Evolutionary conservation across 2,888 invertebrate species (phyloP).

Genomic region (Plutella xylostella): DNA sequence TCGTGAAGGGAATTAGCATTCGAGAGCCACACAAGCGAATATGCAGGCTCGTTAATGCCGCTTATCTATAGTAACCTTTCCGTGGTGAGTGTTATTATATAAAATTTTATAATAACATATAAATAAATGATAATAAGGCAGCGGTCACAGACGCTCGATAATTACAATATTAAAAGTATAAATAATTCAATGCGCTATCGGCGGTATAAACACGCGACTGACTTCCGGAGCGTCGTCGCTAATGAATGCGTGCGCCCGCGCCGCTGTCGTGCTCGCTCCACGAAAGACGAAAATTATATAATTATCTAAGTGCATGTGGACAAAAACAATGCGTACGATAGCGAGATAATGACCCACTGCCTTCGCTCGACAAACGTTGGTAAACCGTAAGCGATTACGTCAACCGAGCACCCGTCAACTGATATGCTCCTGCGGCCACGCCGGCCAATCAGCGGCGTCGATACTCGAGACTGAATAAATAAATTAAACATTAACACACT

Average conservation of each 20-base stretch:
- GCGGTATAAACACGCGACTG: slow-evolving; percentile 58
- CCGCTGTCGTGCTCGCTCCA: slow-evolving; percentile 28
- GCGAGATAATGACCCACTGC: background rate
- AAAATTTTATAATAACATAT: slow-evolving; percentile 61
- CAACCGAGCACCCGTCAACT: too few species aligned
- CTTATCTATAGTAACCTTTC: slow-evolving; percentile 57
- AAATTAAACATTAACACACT: too few species aligned
- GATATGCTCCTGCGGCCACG: too few species aligned
- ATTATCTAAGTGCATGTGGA: slow-evolving; percentile 29
- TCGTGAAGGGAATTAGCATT: slow-evolving; percentile 40
- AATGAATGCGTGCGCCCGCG: slow-evolving; percentile 46
- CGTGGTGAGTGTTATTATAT: slow-evolving; percentile 55
- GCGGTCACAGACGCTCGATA: slow-evolving; percentile 53
- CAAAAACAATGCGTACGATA: slow-evolving; percentile 14
- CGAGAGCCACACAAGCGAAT: slow-evolving; percentile 16
- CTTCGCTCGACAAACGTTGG: too few species aligned
- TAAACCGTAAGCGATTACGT: too few species aligned
- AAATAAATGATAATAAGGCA: slow-evolving; percentile 61
- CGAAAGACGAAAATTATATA: slow-evolving; percentile 45
- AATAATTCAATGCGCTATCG: slow-evolving; percentile 66
- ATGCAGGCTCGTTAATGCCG: slow-evolving; percentile 38
- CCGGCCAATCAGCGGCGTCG: too few species aligned
- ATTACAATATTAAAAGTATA: slow-evolving; percentile 67
- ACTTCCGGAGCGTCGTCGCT: slow-evolving; percentile 52
- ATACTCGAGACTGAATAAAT: too few species aligned